Percentiles rank a stretch among this genome's conserved stretches.
Conservation (phyloP, 2,888 invertebrate genomes). For the Nomada fucata region DNA sequence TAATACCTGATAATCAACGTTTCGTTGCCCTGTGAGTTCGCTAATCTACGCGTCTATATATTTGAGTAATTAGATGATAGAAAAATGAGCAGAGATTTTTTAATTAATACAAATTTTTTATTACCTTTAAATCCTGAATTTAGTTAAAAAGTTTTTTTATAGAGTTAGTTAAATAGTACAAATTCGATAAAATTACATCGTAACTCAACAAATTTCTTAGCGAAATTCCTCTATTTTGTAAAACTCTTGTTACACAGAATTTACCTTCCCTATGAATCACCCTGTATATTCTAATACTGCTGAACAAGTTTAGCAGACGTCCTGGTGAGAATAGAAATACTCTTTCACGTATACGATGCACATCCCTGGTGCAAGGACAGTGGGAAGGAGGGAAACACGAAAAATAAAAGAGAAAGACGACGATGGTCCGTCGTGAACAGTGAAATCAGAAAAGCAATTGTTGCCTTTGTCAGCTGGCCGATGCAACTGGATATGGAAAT, state of each 20-base stretch:
- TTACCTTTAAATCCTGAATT: no score
- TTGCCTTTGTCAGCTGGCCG: slow-evolving; percentile 38
- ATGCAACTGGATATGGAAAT: slow-evolving; percentile 38
- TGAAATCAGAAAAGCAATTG: slow-evolving; percentile 46
- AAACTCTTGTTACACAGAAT: background rate
- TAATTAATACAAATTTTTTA: no score
- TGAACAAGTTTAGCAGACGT: background rate
- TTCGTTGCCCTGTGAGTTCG: slow-evolving; percentile 4
- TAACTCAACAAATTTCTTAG: no score
- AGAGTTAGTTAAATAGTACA: no score
- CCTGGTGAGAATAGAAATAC: background rate
- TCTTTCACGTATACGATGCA: background rate
- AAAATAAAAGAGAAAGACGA: background rate
- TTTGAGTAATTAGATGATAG: no score
- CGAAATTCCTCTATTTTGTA: background rate
- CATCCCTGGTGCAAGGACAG: background rate
- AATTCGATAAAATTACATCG: no score
- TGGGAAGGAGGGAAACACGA: background rate
- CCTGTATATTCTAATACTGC: background rate
- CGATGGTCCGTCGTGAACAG: slow-evolving; percentile 1
- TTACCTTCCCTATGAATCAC: background rate
- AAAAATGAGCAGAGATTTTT: no score
- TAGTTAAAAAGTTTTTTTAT: no score
- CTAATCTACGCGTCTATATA: background rate
- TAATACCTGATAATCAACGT: slow-evolving; percentile 19